These are phyloP conservation scores for Anas flavirostris DNA, from an alignment of 2,797 vertebrate genomes.

Conservation along the genomic window DNA sequence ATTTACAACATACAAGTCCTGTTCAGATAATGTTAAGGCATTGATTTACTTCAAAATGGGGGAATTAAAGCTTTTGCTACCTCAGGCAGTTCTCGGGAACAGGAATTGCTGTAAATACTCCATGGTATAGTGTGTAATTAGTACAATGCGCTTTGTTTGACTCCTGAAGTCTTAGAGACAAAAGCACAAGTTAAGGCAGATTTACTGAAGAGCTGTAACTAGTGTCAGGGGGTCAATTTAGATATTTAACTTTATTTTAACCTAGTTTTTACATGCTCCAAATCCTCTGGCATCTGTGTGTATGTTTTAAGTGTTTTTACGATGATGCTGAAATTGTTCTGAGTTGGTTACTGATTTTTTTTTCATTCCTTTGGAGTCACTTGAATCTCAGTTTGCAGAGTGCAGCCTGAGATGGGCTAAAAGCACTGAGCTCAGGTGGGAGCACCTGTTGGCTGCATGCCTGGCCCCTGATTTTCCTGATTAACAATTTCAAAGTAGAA, in stretches of 20 bases:
- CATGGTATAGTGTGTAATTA: slow-evolving; percentile 3
- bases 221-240: slow-evolving; percentile 41
- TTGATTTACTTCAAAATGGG: slow-evolving; percentile 38
- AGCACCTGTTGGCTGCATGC: background rate
- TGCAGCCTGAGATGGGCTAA: background rate
- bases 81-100: slow-evolving; percentile 28
- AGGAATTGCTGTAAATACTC: slow-evolving; percentile 44
- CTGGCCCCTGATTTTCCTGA: background rate
- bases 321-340: background rate
- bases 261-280: background rate
- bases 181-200: slow-evolving; percentile 13
- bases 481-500: background rate
- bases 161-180: slow-evolving; percentile 17
- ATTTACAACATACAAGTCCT: background rate
- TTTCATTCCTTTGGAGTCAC: background rate
- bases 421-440: accelerated
- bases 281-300: background rate
- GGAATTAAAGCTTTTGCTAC: slow-evolving; percentile 38
- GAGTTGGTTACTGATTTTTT: background rate
- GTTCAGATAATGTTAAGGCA: slow-evolving; percentile 1
- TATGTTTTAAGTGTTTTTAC: background rate
- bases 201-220: slow-evolving; percentile 3
- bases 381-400: background rate
- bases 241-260: slow-evolving; percentile 51
- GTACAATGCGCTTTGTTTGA: slow-evolving; percentile 11